phyloP scores from a whole-genome alignment of 2,797 vertebrate species.

The Pantherophis vulpinus region DNA sequence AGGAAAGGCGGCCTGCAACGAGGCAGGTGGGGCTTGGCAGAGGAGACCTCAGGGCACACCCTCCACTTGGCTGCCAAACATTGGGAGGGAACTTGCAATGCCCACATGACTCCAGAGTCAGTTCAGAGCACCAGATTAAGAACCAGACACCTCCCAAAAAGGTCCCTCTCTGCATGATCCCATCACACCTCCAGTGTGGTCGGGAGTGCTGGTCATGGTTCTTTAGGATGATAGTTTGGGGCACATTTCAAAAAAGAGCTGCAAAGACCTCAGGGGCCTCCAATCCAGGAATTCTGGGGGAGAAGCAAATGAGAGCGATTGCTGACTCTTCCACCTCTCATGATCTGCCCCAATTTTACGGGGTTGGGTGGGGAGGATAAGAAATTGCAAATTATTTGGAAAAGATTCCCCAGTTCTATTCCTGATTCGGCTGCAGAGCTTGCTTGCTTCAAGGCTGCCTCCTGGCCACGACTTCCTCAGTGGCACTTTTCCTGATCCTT shows the following conservation, averaged over 20 bases:
- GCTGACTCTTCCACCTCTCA: neutral
- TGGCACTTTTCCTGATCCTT: conserved; percentile 6
- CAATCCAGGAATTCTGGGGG: neutral
- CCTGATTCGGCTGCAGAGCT: too few species aligned
- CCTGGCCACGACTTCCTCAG: neutral
- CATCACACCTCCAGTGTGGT: neutral
- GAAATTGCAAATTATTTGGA: neutral
- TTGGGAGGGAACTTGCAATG: neutral
- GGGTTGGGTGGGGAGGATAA: too few species aligned
- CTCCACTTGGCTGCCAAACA: neutral
- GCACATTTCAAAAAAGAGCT: neutral
- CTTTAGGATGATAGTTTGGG: neutral
- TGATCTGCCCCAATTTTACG: too few species aligned
- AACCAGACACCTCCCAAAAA: neutral
- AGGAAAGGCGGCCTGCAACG: neutral
- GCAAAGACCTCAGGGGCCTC: neutral
- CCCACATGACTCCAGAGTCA: neutral
- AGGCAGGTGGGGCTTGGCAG: neutral
- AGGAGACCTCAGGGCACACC: neutral
- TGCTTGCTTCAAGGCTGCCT: neutral
- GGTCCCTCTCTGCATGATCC: neutral
- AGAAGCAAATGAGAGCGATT: neutral
- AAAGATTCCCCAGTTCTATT: neutral
- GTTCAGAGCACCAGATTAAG: neutral
- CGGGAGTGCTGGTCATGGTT: neutral